Percentiles rank a stretch among this genome's conserved stretches.
Conservation (phyloP, 2,797 vertebrate genomes). For the Rhinophrynus dorsalis region DNA sequence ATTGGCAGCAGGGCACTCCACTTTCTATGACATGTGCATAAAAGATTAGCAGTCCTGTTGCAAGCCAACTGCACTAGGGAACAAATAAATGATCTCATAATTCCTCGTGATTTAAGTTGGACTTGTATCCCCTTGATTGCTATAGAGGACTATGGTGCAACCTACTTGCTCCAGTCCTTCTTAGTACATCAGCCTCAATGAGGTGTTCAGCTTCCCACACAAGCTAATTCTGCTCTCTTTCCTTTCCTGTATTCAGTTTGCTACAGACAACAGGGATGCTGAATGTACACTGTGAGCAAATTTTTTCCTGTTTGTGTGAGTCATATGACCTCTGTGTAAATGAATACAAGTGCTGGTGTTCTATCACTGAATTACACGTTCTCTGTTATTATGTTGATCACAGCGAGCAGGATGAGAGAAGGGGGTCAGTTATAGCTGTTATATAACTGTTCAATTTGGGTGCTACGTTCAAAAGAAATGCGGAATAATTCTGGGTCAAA, state of each 20-base stretch:
- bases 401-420: background rate
- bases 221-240: background rate
- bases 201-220: background rate
- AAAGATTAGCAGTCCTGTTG: too few species aligned
- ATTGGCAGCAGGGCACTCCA: too few species aligned
- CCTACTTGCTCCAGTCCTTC: too few species aligned
- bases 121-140: too few species aligned
- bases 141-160: too few species aligned
- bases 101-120: too few species aligned
- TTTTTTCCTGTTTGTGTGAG: background rate
- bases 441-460: background rate
- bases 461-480: too few species aligned
- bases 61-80: too few species aligned
- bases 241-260: background rate
- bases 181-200: too few species aligned
- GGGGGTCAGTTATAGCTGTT: background rate
- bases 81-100: too few species aligned
- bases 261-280: background rate
- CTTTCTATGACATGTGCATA: too few species aligned
- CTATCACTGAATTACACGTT: background rate
- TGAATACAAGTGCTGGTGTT: background rate
- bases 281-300: background rate
- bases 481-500: too few species aligned
- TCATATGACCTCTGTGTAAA: background rate
- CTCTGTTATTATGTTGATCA: constrained; percentile 24